These are phyloP conservation scores for Pseudotriccus pelzelni DNA, from an alignment of 2,797 vertebrate genomes.

Conservation along the genomic window DNA sequence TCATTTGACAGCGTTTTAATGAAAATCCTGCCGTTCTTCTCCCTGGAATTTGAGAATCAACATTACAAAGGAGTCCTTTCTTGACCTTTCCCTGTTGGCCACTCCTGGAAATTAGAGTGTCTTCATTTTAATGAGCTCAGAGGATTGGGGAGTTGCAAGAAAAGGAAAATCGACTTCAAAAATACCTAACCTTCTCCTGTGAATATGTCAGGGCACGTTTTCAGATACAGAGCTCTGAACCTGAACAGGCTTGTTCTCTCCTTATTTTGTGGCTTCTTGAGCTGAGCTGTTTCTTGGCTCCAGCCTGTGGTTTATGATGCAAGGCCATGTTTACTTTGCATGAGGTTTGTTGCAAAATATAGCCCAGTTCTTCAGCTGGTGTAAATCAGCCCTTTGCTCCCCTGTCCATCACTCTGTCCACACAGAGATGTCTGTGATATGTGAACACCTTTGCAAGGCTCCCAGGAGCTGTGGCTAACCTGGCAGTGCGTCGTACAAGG, in stretches of 20 bases:
- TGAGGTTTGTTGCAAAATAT: not conserved
- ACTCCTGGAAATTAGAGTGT: conserved; percentile 10
- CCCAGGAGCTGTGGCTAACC: not conserved
- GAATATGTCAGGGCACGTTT: conserved; percentile 45
- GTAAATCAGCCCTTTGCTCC: not conserved
- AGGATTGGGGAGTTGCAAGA: conserved; percentile 33
- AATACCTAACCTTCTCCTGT: not conserved
- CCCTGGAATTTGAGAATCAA: not conserved
- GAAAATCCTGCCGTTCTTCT: not conserved
- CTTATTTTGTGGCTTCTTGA: not conserved
- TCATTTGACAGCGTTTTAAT: not conserved
- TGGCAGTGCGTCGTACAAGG: not conserved
- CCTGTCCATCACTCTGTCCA: not conserved
- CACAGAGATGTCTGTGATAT: not conserved
- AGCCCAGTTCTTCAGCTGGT: not conserved
- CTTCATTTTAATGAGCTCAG: conserved; percentile 49
- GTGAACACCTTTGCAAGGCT: not conserved
- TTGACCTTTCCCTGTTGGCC: conserved; percentile 23
- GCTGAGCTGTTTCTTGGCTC: conserved; percentile 39
- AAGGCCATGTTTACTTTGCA: not conserved
- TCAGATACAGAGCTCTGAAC: conserved; percentile 7
- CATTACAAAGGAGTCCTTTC: conserved; percentile 13
- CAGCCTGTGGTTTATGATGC: conserved; percentile 12
- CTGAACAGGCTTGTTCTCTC: conserved; percentile 48
- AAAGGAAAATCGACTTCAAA: not conserved